phyloP scores from a whole-genome alignment of 1,140 invertebrate species.

The Luehdorfia chinensis region DNA sequence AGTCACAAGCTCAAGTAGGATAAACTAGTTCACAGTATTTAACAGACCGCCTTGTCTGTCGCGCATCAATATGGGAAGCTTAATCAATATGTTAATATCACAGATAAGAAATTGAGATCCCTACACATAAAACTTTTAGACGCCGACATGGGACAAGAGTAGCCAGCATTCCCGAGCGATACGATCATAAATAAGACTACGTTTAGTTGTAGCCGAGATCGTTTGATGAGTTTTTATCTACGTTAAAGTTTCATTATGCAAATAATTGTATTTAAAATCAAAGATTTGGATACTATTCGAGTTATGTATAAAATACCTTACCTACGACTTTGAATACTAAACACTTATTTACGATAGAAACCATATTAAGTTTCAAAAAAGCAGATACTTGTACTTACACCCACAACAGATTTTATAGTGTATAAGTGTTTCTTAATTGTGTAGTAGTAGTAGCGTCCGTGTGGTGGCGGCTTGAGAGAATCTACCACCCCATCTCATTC shows the following conservation, averaged over 20 bases:
- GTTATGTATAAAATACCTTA: slow-evolving; percentile 1
- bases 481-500: too few species aligned
- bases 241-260: slow-evolving; percentile 49
- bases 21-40: slow-evolving; percentile 21
- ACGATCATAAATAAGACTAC: slow-evolving; percentile 56
- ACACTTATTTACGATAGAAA: background rate
- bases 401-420: too few species aligned
- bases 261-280: slow-evolving; percentile 41
- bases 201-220: slow-evolving; percentile 34
- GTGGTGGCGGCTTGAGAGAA: too few species aligned
- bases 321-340: background rate
- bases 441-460: too few species aligned
- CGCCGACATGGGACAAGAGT: slow-evolving; percentile 54
- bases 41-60: slow-evolving; percentile 33
- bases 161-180: slow-evolving; percentile 59
- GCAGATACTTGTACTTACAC: too few species aligned
- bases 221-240: slow-evolving; percentile 51
- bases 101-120: slow-evolving; percentile 65
- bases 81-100: slow-evolving; percentile 73
- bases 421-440: too few species aligned
- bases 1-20: slow-evolving; percentile 31
- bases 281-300: slow-evolving; percentile 22
- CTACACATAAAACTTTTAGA: slow-evolving; percentile 53
- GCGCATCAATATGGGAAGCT: slow-evolving; percentile 61
- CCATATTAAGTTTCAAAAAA: background rate